Evolutionary conservation across 2,888 invertebrate species (phyloP).

Genomic region (Pimpla rufipes): DNA sequence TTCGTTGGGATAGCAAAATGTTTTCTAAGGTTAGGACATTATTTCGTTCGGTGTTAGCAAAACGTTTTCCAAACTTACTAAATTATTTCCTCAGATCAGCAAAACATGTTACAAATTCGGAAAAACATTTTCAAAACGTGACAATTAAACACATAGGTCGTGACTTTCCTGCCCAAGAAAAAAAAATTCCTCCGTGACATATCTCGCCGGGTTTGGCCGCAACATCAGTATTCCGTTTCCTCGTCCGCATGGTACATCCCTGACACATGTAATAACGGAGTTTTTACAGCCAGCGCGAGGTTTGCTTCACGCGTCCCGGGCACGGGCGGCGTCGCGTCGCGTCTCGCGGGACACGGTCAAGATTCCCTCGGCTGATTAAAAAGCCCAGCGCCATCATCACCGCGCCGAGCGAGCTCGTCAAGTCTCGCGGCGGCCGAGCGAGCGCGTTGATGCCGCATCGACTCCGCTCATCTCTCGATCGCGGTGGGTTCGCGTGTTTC

Average conservation of each 20-base stretch:
- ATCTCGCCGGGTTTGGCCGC: background rate
- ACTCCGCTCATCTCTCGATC: background rate
- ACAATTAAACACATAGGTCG: too few relatives aligned
- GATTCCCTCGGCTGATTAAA: slow-evolving; percentile 72
- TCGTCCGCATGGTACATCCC: slow-evolving; percentile 4
- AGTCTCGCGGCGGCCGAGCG: slow-evolving; percentile 46
- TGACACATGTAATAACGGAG: slow-evolving; percentile 20
- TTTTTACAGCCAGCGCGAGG: background rate
- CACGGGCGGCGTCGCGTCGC: slow-evolving; percentile 67
- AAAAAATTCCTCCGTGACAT: too few relatives aligned
- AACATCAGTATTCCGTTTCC: background rate
- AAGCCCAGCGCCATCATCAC: slow-evolving; percentile 57
- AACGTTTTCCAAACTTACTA: too few relatives aligned
- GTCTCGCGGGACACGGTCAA: slow-evolving; percentile 71
- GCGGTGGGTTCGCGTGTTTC: too few relatives aligned
- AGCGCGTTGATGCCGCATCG: slow-evolving; percentile 23
- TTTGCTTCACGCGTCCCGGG: slow-evolving; percentile 7
- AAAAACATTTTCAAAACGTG: too few relatives aligned
- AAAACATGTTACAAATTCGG: too few relatives aligned
- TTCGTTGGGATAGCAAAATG: too few relatives aligned
- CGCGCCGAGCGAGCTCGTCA: slow-evolving; percentile 53
- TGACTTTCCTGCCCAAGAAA: too few relatives aligned
- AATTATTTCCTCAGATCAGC: too few relatives aligned
- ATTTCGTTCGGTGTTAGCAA: too few relatives aligned
- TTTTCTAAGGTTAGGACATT: too few relatives aligned